phyloP scores from a whole-genome alignment of 2,113 vertebrate genomes.

The Stomatorhinus ivindoensis region DNA sequence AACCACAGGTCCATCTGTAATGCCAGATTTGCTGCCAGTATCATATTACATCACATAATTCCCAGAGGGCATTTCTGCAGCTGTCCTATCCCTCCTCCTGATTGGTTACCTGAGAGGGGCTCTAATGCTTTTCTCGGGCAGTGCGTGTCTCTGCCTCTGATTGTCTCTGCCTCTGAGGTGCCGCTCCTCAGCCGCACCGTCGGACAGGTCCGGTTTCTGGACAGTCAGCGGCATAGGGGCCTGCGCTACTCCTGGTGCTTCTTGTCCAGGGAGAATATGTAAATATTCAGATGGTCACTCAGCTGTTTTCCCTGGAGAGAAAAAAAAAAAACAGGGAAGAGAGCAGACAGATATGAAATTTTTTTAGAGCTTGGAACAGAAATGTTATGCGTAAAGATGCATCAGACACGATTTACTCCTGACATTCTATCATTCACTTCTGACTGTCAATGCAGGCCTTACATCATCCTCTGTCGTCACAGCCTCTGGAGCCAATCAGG shows the following conservation, averaged over 20 bases:
- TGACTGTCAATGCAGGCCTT: neutral
- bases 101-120: slow-evolving; percentile 17
- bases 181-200: neutral
- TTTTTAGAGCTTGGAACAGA: neutral
- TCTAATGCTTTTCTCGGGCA: neutral
- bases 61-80: neutral
- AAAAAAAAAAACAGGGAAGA: neutral
- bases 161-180: neutral
- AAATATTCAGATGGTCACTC: slow-evolving; percentile 46
- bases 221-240: neutral
- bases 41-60: neutral
- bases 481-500: neutral
- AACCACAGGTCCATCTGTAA: neutral
- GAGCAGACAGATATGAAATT: neutral
- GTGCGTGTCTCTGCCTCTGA: neutral
- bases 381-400: neutral
- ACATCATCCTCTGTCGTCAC: neutral
- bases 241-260: slow-evolving; percentile 28
- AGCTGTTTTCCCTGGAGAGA: slow-evolving; percentile 44
- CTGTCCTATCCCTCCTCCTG: neutral
- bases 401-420: neutral
- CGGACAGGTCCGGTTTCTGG: neutral
- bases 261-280: slow-evolving; percentile 48
- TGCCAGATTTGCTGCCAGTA: neutral
- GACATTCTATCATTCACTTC: neutral